Evolutionary conservation across 2,797 vertebrate species (phyloP).

Genomic region (Gymnodraco acuticeps): DNA sequence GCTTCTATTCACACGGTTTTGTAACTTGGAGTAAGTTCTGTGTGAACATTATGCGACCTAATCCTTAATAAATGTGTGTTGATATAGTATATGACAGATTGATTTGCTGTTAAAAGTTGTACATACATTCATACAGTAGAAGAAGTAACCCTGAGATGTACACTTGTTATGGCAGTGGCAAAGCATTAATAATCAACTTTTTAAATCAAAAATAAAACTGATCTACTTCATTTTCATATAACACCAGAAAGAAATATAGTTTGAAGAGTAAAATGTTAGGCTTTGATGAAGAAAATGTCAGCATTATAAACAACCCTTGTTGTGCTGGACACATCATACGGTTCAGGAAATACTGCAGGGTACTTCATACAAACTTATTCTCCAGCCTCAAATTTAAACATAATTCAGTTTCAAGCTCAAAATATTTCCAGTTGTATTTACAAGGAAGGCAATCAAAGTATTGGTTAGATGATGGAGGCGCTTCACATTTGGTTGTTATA

Average conservation of each 20-base stretch:
- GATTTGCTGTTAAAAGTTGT: neutral
- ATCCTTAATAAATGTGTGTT: neutral
- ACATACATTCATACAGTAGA: no score
- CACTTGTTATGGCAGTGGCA: neutral
- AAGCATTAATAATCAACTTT: neutral
- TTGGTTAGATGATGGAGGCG: neutral
- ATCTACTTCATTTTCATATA: neutral
- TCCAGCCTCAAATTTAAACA: neutral
- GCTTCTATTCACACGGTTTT: neutral
- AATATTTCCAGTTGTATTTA: neutral
- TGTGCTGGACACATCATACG: neutral
- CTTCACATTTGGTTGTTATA: neutral
- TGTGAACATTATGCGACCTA: neutral
- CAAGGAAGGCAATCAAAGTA: constrained; percentile 4
- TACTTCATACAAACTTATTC: neutral
- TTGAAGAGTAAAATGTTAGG: neutral
- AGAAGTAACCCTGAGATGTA: constrained; percentile 23
- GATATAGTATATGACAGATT: neutral
- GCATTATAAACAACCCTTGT: neutral
- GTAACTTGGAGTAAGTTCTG: neutral
- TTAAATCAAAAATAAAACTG: neutral
- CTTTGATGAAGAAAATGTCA: constrained; percentile 2
- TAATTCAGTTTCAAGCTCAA: neutral
- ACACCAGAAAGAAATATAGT: neutral
- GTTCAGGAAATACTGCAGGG: neutral